Percentiles rank a stretch among this genome's conserved stretches.
phyloP scores from a whole-genome alignment of 2,797 vertebrate genomes.

The Mus spretus region DNA sequence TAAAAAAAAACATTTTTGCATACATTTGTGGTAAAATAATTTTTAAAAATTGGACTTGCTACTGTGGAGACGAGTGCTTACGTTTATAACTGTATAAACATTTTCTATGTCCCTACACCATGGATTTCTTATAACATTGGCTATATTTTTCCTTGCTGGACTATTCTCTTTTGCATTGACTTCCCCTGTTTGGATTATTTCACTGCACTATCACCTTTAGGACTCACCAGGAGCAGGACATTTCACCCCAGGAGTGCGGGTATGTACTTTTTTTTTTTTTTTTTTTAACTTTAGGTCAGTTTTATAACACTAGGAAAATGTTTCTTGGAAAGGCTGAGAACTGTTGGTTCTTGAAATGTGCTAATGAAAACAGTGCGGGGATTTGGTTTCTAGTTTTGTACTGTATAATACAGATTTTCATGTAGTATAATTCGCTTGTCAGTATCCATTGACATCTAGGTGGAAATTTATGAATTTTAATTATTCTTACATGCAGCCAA shows the following conservation, averaged over 20 bases:
- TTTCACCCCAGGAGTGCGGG: slow-evolving; percentile 93
- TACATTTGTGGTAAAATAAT: slow-evolving; percentile 90
- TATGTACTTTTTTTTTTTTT: slow-evolving; percentile 90
- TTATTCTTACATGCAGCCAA: slow-evolving; percentile 60
- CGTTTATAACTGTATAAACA: slow-evolving; percentile 92
- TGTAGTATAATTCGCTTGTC: slow-evolving; percentile 18
- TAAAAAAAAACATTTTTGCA: slow-evolving; percentile 86
- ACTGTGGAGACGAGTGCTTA: slow-evolving; percentile 91
- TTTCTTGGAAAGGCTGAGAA: slow-evolving; percentile 72
- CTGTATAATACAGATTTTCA: slow-evolving; percentile 57
- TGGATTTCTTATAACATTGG: slow-evolving; percentile 93
- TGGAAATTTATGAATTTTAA: slow-evolving; percentile 60
- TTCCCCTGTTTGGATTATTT: slow-evolving; percentile 93
- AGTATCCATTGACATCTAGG: slow-evolving; percentile 35
- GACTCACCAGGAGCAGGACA: slow-evolving; percentile 93
- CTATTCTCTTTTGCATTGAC: slow-evolving; percentile 93
- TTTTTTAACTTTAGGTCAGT: slow-evolving; percentile 87
- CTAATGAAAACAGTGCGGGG: slow-evolving; percentile 35
- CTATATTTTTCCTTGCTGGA: slow-evolving; percentile 93
- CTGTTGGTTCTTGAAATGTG: slow-evolving; percentile 70
- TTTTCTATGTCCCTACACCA: slow-evolving; percentile 91
- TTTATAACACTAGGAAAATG: slow-evolving; percentile 76
- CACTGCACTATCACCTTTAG: slow-evolving; percentile 93
- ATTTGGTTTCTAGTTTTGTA: slow-evolving; percentile 57
- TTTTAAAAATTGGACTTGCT: slow-evolving; percentile 90